These are phyloP conservation scores for Ormyrus rosae DNA, from an alignment of 2,888 invertebrate species.

Conservation along the genomic window DNA sequence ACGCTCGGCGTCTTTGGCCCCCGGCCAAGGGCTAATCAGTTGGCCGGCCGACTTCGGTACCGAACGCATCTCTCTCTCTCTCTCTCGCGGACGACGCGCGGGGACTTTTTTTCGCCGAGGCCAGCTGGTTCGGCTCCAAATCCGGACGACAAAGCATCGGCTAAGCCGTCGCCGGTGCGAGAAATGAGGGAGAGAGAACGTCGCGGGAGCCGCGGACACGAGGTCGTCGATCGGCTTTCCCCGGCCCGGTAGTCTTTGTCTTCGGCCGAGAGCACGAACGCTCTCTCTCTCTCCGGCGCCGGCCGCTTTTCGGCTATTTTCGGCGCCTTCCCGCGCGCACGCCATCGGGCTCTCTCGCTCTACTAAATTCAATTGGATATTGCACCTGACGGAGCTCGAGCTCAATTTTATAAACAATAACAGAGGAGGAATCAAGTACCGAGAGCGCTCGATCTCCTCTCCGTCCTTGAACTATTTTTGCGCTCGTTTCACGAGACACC, in stretches of 20 bases:
- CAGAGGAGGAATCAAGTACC: too few relatives aligned
- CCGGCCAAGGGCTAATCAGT: slow-evolving; percentile 56
- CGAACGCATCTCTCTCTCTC: slow-evolving; percentile 16
- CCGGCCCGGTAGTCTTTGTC: slow-evolving; percentile 15
- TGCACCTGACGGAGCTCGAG: too few relatives aligned
- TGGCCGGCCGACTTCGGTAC: slow-evolving; percentile 29
- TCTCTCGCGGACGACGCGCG: neutral
- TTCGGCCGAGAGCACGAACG: neutral
- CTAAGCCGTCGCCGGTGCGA: too few relatives aligned
- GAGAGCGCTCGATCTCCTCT: too few relatives aligned
- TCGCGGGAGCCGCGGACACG: slow-evolving; percentile 3
- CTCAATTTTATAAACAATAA: too few relatives aligned
- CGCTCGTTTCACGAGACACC: neutral
- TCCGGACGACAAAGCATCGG: neutral
- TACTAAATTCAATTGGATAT: too few relatives aligned
- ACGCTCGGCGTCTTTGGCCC: slow-evolving; percentile 49
- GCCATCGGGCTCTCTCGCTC: too few relatives aligned
- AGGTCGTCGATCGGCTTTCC: slow-evolving; percentile 20
- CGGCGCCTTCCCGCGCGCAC: neutral
- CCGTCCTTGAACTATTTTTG: slow-evolving; percentile 21
- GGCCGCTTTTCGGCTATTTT: slow-evolving; percentile 13
- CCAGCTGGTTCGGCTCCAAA: neutral
- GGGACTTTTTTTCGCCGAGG: neutral
- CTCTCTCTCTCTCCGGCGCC: neutral
- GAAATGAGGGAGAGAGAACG: neutral